Base-by-base conservation (phyloP, 2,888 invertebrate species). In the Panopea generosa region DNA sequence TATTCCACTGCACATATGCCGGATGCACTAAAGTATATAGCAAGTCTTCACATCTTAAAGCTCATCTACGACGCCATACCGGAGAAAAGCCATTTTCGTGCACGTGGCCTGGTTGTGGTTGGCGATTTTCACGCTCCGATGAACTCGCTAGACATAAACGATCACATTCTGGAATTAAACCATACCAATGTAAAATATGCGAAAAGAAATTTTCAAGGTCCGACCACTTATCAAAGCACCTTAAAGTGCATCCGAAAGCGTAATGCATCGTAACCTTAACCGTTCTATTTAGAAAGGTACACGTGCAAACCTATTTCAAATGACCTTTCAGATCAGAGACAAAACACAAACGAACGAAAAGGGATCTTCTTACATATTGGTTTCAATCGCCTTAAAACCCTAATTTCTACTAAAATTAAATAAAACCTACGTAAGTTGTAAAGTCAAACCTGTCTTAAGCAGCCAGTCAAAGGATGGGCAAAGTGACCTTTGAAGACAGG, bases 1-100 rank as follows among this genome's bases (percentile, higher is more conserved):
- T 96, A 94, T 93, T 95, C 94, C 79, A 96, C 95, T 93, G 93
- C 73, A 90, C 90, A 3, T 92, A 91, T 69, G 88, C 89, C 3
- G 90, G 90, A 77, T 99, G 98, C 93, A 96, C 96, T 72, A 98
- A 99, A 93, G 97, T 98, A 91, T 99, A 99, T 94, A 98, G 98
- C 94, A 99, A 99, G 92, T 98, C 98, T 53, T 98, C 98, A 11
- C 99, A 99, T 93, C 94, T 99, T 84, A 99, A 98, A 90, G 98
- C 98, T 1, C 98, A 99, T 93, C 96, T 96, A 63, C 95, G 98
- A 76, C 96, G 97, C 0, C 98, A 98, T 92, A 98, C 98, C 1
- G 97, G 97, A 0, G 94, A 94, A 85, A 94, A 94, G 72, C 94
- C 94, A 2, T 94, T 94, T 85, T 92, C 92, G 4, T 94, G 94